Evolutionary conservation across 2,888 invertebrate genomes (phyloP).

Genomic region (Drosophila meridionalis): DNA sequence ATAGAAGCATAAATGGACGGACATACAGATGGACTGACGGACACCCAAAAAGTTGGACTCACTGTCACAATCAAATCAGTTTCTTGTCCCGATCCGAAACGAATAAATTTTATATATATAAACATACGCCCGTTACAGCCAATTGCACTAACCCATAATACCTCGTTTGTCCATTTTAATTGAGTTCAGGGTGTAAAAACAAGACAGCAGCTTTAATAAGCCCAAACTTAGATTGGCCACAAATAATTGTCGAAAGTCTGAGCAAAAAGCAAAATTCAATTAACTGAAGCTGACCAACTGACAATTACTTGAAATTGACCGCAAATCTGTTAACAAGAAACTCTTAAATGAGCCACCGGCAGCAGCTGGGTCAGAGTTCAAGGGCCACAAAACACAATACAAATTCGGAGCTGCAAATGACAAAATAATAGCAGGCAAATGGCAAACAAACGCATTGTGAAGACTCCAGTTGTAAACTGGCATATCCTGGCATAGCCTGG

Average conservation of each 20-base stretch:
- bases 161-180: background rate
- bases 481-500: background rate
- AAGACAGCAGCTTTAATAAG: background rate
- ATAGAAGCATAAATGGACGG: background rate
- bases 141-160: background rate
- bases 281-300: slow-evolving; percentile 48
- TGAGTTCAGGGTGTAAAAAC: background rate
- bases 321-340: slow-evolving; percentile 69
- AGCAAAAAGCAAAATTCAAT: slow-evolving; percentile 59
- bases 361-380: slow-evolving; percentile 10
- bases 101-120: background rate
- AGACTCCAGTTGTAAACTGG: background rate
- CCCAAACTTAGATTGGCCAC: slow-evolving; percentile 17
- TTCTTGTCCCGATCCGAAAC: background rate
- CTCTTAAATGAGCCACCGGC: slow-evolving; percentile 59
- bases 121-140: background rate
- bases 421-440: slow-evolving; percentile 43
- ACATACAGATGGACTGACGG: background rate
- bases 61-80: too few relatives aligned
- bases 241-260: slow-evolving; percentile 24
- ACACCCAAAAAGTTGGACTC: too few relatives aligned
- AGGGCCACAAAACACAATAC: slow-evolving; percentile 33
- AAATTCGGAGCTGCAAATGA: slow-evolving; percentile 35
- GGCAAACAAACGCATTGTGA: slow-evolving; percentile 21
- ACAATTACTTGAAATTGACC: slow-evolving; percentile 69